Evolutionary conservation across 1,140 invertebrate genomes (phyloP).

Genomic region (Cepaea nemoralis): DNA sequence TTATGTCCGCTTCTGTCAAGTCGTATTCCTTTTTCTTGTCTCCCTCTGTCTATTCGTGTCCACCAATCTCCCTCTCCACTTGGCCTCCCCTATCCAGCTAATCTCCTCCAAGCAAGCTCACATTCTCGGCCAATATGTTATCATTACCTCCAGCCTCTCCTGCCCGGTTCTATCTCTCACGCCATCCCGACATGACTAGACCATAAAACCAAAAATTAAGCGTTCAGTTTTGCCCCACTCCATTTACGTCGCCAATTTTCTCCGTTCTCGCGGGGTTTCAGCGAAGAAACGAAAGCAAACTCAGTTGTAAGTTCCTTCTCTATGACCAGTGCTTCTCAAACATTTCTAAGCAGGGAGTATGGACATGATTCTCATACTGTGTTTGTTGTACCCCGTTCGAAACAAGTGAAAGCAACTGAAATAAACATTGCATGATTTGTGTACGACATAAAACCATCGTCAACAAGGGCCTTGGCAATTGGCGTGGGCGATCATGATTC

Average conservation of each 20-base stretch:
- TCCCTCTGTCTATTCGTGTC: neutral
- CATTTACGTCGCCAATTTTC: neutral
- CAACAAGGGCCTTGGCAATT: no score
- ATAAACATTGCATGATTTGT: no score
- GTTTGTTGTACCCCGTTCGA: no score
- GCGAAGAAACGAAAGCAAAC: neutral
- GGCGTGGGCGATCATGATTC: no score
- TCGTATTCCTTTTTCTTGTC: neutral
- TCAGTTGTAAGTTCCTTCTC: neutral
- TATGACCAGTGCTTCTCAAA: no score
- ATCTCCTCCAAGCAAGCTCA: neutral
- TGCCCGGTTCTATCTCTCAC: slow-evolving; percentile 1
- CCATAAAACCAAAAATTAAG: slow-evolving; percentile 13
- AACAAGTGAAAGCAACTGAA: no score
- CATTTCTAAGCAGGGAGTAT: no score
- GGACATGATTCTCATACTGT: no score
- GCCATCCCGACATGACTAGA: neutral
- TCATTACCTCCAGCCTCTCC: neutral
- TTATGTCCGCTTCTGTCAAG: neutral
- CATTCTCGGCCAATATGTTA: neutral
- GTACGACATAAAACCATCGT: no score
- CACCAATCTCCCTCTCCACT: neutral
- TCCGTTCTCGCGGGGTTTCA: neutral
- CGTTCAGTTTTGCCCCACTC: neutral
- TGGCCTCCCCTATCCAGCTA: neutral